Conservation (phyloP, 2,113 vertebrate genomes). For the Tragelaphus scriptus region DNA sequence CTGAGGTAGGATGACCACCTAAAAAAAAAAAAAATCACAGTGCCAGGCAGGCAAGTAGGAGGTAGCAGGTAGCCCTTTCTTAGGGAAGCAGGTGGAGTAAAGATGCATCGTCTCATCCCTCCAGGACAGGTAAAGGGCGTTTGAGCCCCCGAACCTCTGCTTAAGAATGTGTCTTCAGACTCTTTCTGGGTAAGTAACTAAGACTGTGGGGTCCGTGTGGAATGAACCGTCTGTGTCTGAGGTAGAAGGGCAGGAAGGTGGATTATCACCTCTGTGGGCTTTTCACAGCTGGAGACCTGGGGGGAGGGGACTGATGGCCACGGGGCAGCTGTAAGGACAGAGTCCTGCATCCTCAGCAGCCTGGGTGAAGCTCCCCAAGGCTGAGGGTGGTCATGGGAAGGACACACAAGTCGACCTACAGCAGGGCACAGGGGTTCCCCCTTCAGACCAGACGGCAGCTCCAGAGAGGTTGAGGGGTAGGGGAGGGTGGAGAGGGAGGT, state of each 20-base stretch:
- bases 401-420: not conserved
- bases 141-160: not conserved
- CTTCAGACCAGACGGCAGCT: not conserved
- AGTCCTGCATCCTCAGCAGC: not conserved
- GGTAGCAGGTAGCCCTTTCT: not conserved
- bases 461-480: not conserved
- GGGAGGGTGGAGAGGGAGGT: not conserved
- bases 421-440: not conserved
- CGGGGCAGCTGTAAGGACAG: not conserved
- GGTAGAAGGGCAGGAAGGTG: not conserved
- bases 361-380: not conserved
- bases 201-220: not conserved
- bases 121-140: not conserved
- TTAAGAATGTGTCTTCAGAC: not conserved
- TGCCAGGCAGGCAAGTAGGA: not conserved
- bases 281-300: too few species aligned
- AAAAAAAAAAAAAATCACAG: not conserved
- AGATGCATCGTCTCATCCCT: accelerated
- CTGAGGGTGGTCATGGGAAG: not conserved
- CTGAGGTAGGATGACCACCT: accelerated
- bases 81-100: not conserved
- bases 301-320: accelerated
- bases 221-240: not conserved
- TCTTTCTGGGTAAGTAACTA: not conserved
- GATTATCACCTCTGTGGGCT: not conserved